phyloP scores from a whole-genome alignment of 2,797 vertebrate species.

The Myripristis murdjan region DNA sequence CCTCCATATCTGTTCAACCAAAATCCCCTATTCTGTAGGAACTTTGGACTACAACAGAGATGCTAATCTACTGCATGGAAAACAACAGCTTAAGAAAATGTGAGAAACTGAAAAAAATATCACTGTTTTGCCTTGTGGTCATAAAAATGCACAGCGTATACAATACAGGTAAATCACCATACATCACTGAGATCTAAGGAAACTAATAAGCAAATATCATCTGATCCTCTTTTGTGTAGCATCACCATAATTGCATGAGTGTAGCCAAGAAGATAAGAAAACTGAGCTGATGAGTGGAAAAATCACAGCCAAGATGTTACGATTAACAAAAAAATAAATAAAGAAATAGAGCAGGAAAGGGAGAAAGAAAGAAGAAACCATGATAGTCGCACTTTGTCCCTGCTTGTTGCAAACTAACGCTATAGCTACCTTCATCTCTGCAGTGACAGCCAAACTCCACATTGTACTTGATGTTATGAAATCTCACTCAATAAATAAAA shows the following conservation, averaged over 20 bases:
- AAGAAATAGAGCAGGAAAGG: too few species aligned
- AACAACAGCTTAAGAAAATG: too few species aligned
- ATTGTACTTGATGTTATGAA: slow-evolving; percentile 63
- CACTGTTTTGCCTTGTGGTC: slow-evolving; percentile 6
- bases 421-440: slow-evolving; percentile 39
- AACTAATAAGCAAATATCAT: slow-evolving; percentile 41
- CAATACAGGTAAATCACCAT: slow-evolving; percentile 1
- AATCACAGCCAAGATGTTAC: background rate
- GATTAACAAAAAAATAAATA: too few species aligned
- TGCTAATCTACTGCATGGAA: too few species aligned
- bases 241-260: slow-evolving; percentile 35
- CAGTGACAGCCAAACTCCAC: slow-evolving; percentile 44
- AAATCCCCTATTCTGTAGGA: too few species aligned
- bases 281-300: slow-evolving; percentile 50
- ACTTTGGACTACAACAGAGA: too few species aligned
- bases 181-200: slow-evolving; percentile 22
- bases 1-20: too few species aligned
- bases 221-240: slow-evolving; percentile 26
- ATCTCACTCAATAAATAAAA: slow-evolving; percentile 67
- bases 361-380: too few species aligned
- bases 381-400: slow-evolving; percentile 20
- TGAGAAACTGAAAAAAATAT: too few species aligned
- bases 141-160: slow-evolving; percentile 13
- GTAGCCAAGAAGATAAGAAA: background rate
- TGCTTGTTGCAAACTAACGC: slow-evolving; percentile 14